Conservation (phyloP, 2,113 vertebrate genomes). For the Spheniscus mendiculus region DNA sequence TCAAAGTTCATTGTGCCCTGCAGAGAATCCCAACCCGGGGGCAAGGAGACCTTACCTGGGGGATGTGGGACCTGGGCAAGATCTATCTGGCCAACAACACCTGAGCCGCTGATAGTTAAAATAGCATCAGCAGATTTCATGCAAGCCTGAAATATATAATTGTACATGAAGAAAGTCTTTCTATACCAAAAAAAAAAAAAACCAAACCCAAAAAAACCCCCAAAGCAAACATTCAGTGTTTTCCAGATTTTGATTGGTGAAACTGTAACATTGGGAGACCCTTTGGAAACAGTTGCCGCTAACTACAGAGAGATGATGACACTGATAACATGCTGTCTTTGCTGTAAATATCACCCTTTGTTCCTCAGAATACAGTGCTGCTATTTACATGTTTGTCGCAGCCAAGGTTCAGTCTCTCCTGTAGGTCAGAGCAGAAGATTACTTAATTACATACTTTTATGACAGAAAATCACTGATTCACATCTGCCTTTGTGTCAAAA, state of each 20-base stretch:
- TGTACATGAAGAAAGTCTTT: background rate
- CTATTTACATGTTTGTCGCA: background rate
- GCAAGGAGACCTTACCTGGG: background rate
- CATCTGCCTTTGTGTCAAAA: background rate
- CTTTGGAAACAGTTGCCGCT: background rate
- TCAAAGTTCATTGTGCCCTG: background rate
- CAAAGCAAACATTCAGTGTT: background rate
- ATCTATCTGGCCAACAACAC: background rate
- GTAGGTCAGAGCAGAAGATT: background rate
- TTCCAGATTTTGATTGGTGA: background rate
- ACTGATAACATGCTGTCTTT: conserved; percentile 38
- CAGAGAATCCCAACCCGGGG: background rate
- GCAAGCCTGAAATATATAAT: background rate
- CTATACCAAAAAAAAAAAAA: background rate
- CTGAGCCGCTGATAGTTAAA: background rate
- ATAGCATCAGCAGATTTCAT: background rate
- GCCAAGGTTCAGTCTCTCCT: background rate
- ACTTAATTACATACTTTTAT: background rate
- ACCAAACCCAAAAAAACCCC: too few species aligned
- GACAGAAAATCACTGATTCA: background rate
- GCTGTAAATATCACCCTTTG: conserved; percentile 10
- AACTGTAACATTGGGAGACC: background rate
- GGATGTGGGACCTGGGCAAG: background rate
- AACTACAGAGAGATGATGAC: background rate
- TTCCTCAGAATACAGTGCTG: background rate